Evolutionary conservation across 2,113 vertebrate species (phyloP).

Genomic region (Psammodynastes pulverulentus): DNA sequence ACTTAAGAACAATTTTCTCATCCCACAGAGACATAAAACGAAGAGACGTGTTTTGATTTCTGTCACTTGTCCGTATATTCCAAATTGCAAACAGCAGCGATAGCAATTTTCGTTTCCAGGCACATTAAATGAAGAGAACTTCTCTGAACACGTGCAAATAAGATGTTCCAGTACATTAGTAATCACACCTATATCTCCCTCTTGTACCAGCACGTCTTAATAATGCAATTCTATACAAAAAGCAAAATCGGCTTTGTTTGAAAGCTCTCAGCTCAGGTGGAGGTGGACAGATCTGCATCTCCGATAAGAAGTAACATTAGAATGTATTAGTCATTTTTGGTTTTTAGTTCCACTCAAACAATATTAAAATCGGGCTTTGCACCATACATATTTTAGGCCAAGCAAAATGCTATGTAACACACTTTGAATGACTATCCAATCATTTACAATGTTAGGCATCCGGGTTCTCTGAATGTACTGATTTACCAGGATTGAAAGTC

Average conservation of each 20-base stretch:
- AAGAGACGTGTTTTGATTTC: not conserved
- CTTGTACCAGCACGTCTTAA: not conserved
- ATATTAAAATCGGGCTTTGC: not conserved
- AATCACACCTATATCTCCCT: not conserved
- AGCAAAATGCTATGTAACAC: not conserved
- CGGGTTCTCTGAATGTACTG: not conserved
- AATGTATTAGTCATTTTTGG: not conserved
- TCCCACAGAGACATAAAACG: not conserved
- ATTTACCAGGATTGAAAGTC: not conserved
- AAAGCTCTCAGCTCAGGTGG: not conserved
- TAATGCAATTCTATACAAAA: not conserved
- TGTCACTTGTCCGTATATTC: not conserved
- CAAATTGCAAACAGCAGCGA: not conserved
- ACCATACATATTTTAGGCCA: not conserved
- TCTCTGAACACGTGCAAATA: not conserved
- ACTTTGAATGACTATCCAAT: not conserved
- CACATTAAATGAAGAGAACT: not conserved
- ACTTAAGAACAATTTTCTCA: not conserved
- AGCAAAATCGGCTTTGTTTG: not conserved
- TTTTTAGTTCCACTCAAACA: not conserved
- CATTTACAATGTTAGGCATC: not conserved
- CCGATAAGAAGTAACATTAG: not conserved
- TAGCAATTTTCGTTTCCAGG: not conserved
- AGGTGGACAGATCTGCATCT: not conserved
- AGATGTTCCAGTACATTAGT: not conserved